Conservation (phyloP, 2,113 vertebrate species). For the Aegithalos caudatus region DNA sequence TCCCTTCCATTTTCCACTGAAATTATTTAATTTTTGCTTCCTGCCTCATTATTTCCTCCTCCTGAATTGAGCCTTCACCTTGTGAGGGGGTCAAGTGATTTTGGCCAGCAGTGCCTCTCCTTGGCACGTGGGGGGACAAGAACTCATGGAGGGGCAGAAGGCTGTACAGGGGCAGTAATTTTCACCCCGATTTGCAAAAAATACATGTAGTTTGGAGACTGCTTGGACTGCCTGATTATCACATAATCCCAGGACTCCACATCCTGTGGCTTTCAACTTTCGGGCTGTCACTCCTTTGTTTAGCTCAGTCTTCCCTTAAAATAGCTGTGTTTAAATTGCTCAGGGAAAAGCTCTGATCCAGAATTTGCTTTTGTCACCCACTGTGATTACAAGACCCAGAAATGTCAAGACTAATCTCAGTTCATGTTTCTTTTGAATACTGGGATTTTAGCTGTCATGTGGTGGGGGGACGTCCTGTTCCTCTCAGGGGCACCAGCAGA, state of each 20-base stretch:
- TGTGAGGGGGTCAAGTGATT: not conserved
- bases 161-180: rapidly evolving
- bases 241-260: not conserved
- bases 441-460: not conserved
- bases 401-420: constrained; percentile 30
- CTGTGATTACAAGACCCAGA: constrained; percentile 48
- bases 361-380: constrained; percentile 36
- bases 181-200: not conserved
- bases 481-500: not conserved
- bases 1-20: not conserved
- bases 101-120: not conserved
- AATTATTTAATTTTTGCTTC: not conserved
- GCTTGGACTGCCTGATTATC: not conserved
- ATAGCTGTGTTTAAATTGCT: constrained; percentile 2
- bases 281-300: not conserved
- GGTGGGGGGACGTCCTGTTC: not conserved
- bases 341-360: constrained; percentile 15
- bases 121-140: rapidly evolving
- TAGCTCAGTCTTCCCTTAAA: not conserved
- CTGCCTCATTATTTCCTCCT: not conserved
- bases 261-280: not conserved
- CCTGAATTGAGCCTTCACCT: not conserved
- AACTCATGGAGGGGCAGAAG: rapidly evolving
- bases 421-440: not conserved
- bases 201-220: not conserved